Evolutionary conservation across 1,140 invertebrate species (phyloP), one percentile per base, ranked within the genome.

Genomic region (Arctopsyche grandis): DNA sequence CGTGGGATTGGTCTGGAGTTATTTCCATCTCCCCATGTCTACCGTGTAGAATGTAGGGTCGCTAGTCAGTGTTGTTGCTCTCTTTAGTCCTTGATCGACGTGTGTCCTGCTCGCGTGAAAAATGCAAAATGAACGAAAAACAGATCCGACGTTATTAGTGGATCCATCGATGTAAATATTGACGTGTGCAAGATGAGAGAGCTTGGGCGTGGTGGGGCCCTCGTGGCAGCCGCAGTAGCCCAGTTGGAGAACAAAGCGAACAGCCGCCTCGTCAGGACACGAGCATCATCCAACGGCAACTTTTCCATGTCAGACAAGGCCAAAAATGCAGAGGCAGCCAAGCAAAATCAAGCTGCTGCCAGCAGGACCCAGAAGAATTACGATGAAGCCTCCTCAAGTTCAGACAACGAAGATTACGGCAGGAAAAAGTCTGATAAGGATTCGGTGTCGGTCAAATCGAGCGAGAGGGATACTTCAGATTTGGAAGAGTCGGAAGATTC

Each of bases 171-270:
- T 56, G 73, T 63, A 46, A 74, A 58, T 56, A 29, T 24, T 44
- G 46, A 38, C 69, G 69, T 26, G 9, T 43, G 44, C 76, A 69
- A 46, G 43, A 82, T 80, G 81, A 66, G 81, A 10, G 79, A 80
- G 79, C 69, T 77, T 58, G 79, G 77, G 75, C 77, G 88, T 84
- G 88, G 86, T 83, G 87, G 87, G 83, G 87, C 87, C 85, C 84
- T 88, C 83, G 87, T 88, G 71, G 86, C 87, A 78, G 86, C 87
- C 83, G 88, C 87, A 80, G 88, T 88, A 83, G 87, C 87, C 79
- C 85, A 85, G 78, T 82, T 89, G 79, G 85, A 88, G 84, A 87
- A 85, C 83, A 76, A 76, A 70, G 44, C 86, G 86, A 26, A 83
- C 85, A 73, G 81, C 81, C 70, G 81, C 78, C 82, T 85, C 84